Base-by-base conservation (phyloP, 2,797 vertebrate genomes). In the Sandelia bainsii region DNA sequence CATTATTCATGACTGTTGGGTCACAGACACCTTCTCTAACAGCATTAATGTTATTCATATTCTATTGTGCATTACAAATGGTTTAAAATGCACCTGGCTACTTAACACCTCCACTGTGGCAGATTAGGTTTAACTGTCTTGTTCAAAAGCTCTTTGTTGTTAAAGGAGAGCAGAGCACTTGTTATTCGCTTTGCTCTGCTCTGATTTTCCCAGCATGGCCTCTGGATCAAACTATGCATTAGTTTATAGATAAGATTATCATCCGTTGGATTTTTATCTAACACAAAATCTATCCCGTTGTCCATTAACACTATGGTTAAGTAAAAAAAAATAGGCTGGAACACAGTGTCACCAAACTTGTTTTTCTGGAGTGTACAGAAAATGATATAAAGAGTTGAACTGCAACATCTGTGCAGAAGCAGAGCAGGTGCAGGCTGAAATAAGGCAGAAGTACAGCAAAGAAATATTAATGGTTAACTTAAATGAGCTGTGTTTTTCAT, bases 1-100 rank as follows among this genome's bases (percentile, higher is more conserved):
- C 57, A 87, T 83, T 69, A 80, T 82, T 70, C 81, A 86, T 82
- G 39, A 42, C 20, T 1, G 20, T 42, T 40, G 49, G 50, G 68
- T 70, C 64, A 71, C 20, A 62, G 45, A 62, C 56, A 59, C 40
- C 62, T 58, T 57, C 60, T 51, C 50, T 50, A 65, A 74, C 80
- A 49, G 45, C 72, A 81, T 80, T 64, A 77, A 62, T 57, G 81
- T 84, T 85, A 73, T 85, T 85, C 42, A 52, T 52, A 40, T 71
- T 70, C 72, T 71, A 29, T 63, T 64, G 60, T 68, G 62, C 39
- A 59, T 56, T 56, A 59, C 56, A 66, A 72, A 64, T 72, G 68
- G 65, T 81, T 82, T 34, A 53, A 48, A 75, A 67, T 62, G 51
- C 52, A 7, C 58, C 51, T 52, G 46, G 63, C 66, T 49, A 64